A percentile compares a stretch with the other conserved stretches of the same genome.
phyloP scores from a whole-genome alignment of 2,113 vertebrate genomes.

The Alligator sinensis region DNA sequence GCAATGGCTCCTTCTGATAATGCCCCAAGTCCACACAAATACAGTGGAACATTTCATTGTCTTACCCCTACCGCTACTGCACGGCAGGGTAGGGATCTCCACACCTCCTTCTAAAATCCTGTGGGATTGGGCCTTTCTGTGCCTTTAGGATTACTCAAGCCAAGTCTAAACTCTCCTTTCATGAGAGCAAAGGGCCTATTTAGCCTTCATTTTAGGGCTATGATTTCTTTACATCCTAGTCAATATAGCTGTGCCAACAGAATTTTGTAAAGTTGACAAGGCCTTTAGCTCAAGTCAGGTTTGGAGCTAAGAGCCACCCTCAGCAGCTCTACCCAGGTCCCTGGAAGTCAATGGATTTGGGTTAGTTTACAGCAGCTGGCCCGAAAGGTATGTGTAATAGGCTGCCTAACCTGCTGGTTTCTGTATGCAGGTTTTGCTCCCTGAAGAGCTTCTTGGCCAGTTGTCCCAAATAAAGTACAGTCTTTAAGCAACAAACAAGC shows the following conservation, averaged over 20 bases:
- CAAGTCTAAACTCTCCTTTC: neutral
- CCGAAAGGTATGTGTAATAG: neutral
- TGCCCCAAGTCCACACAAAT: neutral
- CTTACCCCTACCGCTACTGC: neutral
- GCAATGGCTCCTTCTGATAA: neutral
- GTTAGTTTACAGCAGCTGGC: neutral
- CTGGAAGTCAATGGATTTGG: neutral
- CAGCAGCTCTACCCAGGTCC: neutral
- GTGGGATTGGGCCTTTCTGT: accelerated
- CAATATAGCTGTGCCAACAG: too few relatives aligned
- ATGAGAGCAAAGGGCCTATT: neutral
- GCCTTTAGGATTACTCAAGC: neutral
- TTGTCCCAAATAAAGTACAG: too few relatives aligned
- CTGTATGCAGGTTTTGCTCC: too few relatives aligned
- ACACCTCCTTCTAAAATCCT: neutral
- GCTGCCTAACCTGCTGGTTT: too few relatives aligned
- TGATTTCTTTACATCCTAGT: too few relatives aligned
- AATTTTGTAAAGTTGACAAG: too few relatives aligned
- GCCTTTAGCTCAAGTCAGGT: neutral
- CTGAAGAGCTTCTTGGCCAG: too few relatives aligned
- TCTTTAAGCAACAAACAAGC: too few relatives aligned
- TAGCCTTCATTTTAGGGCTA: neutral
- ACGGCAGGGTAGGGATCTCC: neutral
- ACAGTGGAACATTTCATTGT: neutral
- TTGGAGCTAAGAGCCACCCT: neutral